phyloP scores from a whole-genome alignment of 2,113 vertebrate species.

The Lichenostomus cassidix region DNA sequence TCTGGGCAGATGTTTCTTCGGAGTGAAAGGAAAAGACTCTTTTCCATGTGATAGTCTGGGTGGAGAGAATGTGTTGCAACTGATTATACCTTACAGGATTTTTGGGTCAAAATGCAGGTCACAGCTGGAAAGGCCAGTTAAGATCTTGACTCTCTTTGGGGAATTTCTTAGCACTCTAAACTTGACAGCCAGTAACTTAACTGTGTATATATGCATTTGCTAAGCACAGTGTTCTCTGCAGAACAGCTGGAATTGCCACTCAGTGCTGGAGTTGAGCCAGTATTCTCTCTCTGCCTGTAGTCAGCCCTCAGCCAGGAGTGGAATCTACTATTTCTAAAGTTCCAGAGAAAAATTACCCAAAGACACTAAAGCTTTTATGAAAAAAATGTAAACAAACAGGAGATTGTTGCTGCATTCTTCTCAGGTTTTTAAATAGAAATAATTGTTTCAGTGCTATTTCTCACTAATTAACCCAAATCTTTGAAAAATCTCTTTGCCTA shows the following conservation, averaged over 20 bases:
- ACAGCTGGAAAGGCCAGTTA: neutral
- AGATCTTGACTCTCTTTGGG: neutral
- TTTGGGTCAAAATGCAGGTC: neutral
- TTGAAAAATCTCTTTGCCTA: neutral
- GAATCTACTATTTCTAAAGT: neutral
- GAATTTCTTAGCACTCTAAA: neutral
- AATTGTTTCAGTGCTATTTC: neutral
- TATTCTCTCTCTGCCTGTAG: neutral
- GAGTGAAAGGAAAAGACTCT: neutral
- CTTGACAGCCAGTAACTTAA: neutral
- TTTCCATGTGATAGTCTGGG: neutral
- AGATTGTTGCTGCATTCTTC: neutral
- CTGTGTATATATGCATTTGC: neutral
- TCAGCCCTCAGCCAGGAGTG: neutral
- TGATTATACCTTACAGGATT: neutral
- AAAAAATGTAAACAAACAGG: neutral
- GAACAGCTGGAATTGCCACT: neutral
- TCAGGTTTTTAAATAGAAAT: neutral
- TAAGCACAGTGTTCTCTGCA: neutral
- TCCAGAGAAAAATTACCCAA: neutral
- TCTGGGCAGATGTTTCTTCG: neutral
- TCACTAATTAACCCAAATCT: neutral
- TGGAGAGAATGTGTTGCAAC: neutral
- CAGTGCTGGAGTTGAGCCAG: neutral
- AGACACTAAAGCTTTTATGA: neutral